Base-by-base conservation (phyloP, 2,797 vertebrate genomes). In the Thaleichthys pacificus region DNA sequence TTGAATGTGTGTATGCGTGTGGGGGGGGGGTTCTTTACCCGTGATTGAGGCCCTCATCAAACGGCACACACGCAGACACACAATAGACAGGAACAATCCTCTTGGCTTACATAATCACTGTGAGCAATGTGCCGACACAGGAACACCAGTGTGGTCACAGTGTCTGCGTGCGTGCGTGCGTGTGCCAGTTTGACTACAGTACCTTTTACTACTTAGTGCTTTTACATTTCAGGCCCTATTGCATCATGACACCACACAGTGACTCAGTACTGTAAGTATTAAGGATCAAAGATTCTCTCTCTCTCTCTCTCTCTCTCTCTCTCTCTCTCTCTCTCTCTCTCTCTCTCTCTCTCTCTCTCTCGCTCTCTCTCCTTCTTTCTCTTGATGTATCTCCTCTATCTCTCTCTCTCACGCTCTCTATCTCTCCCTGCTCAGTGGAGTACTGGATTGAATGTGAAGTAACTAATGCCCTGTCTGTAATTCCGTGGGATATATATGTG, bases 61-160 rank as follows among this genome's bases (percentile, higher is more conserved):
- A 64, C 21, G 1, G 35, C 76, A 75, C 74, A 61, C 72, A 68
- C 76, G 54, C 58, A 72, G 60, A 70, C 73, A 81, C 35, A 47
- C 69, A 68, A 42, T 11, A 42, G 67, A 73, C 72, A 69, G 68
- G 74, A 72, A 75, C 85, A 80, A 80, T 83, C 77, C 83, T 88
- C 79, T 84, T 79, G 75, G 83, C 78, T 90, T 89, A 85, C 76
- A 75, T 87, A 89, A 89, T 76, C 35, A 75, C 57, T 65, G 81
- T 82, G 61, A 63, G n/a, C 80, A 79, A 81, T 82, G 79, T 67
- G 35, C 80, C 82, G 47, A 42, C 5, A 42, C 38, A 11, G 38
- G 38, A 42, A 38, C 69, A 35, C 32, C 6, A 35, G 32, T 7
- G 32, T 72, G 71, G 69, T 69, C 74, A 82, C 75, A 73, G 78